A percentile compares a stretch with the other conserved stretches of the same genome.
Evolutionary conservation across 2,797 vertebrate genomes (phyloP).

Genomic region (Sebastes hopkinsi): DNA sequence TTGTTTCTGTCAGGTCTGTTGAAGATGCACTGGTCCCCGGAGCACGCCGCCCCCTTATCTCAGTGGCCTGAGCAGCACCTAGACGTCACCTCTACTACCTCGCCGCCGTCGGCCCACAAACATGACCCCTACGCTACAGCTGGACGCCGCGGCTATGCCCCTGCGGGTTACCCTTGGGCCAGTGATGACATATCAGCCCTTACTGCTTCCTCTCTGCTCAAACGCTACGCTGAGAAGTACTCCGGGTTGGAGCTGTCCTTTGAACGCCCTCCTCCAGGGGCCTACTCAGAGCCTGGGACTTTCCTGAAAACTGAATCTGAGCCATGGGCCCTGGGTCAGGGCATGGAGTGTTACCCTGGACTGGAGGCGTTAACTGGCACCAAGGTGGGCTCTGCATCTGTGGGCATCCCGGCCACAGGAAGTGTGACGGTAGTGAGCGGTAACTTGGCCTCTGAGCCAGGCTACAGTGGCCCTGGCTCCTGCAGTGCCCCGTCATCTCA

Average conservation of each 20-base stretch:
- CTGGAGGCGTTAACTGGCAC: conserved; percentile 85
- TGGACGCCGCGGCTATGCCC: conserved; percentile 84
- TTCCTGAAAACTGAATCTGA: conserved; percentile 91
- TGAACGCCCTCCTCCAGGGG: conserved; percentile 83
- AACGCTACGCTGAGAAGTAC: conserved; percentile 97
- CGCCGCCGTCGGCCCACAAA: conserved; percentile 90
- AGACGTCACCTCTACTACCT: conserved; percentile 95
- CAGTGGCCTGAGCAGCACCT: conserved; percentile 99
- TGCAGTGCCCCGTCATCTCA: conserved; percentile 79
- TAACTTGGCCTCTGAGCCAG: conserved; percentile 69
- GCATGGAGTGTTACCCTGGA: conserved; percentile 84
- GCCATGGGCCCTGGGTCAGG: conserved; percentile 86
- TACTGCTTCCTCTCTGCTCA: conserved; percentile 94
- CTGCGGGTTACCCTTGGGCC: conserved; percentile 92
- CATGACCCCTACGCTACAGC: conserved; percentile 85
- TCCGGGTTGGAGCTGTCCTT: conserved; percentile 90
- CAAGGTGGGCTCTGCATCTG: conserved; percentile 76
- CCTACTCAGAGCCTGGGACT: conserved; percentile 83
- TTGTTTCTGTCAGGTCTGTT: conserved; percentile 83
- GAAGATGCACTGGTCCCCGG: conserved; percentile 99
- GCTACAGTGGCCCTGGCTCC: conserved; percentile 65
- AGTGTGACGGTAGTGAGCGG: conserved; percentile 84
- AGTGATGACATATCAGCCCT: conserved; percentile 96
- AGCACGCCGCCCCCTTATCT: conserved; percentile 93
- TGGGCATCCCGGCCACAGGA: conserved; percentile 80